A percentile compares a stretch with the other conserved stretches of the same genome.
phyloP scores from a whole-genome alignment of 2,113 vertebrate species.

The Nothobranchius kuhntae region DNA sequence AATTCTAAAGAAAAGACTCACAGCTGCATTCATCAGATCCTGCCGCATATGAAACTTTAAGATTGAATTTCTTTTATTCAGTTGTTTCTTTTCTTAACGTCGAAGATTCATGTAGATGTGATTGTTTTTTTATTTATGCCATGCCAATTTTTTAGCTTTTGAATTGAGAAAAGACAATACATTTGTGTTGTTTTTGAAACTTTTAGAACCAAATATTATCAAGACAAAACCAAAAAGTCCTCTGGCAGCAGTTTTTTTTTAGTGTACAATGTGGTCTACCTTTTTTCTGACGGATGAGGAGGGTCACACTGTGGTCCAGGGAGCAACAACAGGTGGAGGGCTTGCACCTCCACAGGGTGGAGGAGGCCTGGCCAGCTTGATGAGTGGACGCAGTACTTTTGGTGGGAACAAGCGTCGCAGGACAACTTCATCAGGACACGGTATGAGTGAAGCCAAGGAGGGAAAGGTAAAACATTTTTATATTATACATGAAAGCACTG shows the following conservation, averaged over 20 bases:
- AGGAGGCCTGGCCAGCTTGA: constrained; percentile 47
- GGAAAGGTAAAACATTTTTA: constrained; percentile 70
- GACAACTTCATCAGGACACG: constrained; percentile 39
- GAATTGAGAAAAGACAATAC: constrained; percentile 5
- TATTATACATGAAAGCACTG: too few relatives aligned
- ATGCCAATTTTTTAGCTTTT: not conserved
- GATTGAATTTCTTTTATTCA: not conserved
- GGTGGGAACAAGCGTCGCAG: constrained; percentile 67
- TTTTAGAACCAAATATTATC: not conserved
- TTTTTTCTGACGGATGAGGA: constrained; percentile 85
- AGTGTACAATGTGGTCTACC: constrained; percentile 84
- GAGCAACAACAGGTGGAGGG: not conserved
- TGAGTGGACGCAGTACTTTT: constrained; percentile 57
- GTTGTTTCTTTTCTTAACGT: not conserved
- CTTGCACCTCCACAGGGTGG: constrained; percentile 24
- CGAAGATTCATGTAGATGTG: not conserved
- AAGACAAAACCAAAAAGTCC: not conserved
- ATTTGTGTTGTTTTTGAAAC: not conserved
- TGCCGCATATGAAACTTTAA: not conserved
- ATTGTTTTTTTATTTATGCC: not conserved
- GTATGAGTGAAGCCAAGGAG: constrained; percentile 80
- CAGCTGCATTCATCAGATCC: constrained; percentile 1
- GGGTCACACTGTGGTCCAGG: constrained; percentile 31
- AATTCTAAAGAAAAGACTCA: constrained; percentile 17
- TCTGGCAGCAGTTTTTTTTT: not conserved